These are phyloP conservation scores for Microplitis manilae DNA, from an alignment of 2,888 invertebrate genomes.

Conservation along the genomic window DNA sequence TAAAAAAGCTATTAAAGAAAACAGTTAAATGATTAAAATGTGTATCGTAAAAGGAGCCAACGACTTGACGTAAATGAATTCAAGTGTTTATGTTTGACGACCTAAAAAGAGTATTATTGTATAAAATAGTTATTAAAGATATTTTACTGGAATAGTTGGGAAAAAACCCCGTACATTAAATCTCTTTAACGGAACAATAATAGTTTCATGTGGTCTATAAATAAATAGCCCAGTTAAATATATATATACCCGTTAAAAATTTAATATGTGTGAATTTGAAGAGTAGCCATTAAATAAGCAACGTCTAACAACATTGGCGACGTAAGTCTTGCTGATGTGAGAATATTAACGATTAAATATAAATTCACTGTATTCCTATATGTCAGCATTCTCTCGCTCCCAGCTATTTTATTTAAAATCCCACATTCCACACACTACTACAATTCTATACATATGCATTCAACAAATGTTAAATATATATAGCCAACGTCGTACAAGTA, in stretches of 20 bases:
- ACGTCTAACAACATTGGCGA: slow-evolving; percentile 12
- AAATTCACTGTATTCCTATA: not conserved
- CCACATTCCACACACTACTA: not conserved
- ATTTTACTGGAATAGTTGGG: slow-evolving; percentile 56
- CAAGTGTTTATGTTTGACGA: slow-evolving; percentile 10
- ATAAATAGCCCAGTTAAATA: not conserved
- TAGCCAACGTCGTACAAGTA: not conserved
- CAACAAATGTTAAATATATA: not conserved
- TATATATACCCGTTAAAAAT: slow-evolving; percentile 45
- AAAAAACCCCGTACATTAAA: slow-evolving; percentile 50
- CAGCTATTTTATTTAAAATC: not conserved
- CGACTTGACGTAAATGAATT: not conserved
- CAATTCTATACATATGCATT: not conserved
- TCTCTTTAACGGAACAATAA: slow-evolving; percentile 38
- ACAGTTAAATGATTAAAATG: not conserved
- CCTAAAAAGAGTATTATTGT: slow-evolving; percentile 52
- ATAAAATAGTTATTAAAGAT: slow-evolving; percentile 49
- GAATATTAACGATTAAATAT: not conserved
- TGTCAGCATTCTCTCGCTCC: not conserved
- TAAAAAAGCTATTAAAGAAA: slow-evolving; percentile 8
- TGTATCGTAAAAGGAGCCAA: not conserved
- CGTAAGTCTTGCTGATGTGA: not conserved
- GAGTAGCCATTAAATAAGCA: slow-evolving; percentile 55
- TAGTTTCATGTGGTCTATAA: slow-evolving; percentile 27
- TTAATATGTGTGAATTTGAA: slow-evolving; percentile 54